Evolutionary conservation across 53 echinoderm and acorn worm genomes (phyloP).

Genomic region (Astropecten irregularis): DNA sequence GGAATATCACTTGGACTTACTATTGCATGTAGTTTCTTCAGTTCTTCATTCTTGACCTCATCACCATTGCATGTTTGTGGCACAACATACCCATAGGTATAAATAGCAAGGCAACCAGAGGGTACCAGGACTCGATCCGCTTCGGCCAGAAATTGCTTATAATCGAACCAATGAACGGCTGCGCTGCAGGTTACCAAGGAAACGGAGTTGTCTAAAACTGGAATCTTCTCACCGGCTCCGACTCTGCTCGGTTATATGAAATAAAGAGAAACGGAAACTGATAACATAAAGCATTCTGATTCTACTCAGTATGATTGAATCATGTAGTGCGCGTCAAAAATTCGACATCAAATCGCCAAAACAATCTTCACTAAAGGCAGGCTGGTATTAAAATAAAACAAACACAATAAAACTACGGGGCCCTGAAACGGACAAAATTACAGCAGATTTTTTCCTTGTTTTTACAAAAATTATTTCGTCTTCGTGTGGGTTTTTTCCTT

Average conservation of each 20-base stretch:
- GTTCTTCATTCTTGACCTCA: not conserved
- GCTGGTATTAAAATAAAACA: not conserved
- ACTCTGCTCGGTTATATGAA: not conserved
- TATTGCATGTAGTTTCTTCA: not conserved
- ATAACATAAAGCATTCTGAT: no score
- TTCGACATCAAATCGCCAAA: not conserved
- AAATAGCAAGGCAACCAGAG: slow-evolving; percentile 68
- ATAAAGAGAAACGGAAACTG: no score
- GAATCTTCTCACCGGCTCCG: slow-evolving; percentile 56
- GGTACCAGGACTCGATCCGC: slow-evolving; percentile 67
- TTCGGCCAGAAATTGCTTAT: slow-evolving; percentile 60
- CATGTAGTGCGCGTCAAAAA: no score
- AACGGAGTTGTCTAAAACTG: slow-evolving; percentile 38
- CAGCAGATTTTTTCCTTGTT: no score
- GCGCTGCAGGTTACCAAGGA: slow-evolving; percentile 73
- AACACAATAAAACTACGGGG: no score
- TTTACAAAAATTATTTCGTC: no score
- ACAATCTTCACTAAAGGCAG: not conserved
- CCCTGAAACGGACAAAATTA: no score
- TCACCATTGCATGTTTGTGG: slow-evolving; percentile 3
- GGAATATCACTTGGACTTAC: not conserved
- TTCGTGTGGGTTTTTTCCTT: no score
- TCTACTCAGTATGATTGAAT: no score
- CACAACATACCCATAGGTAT: slow-evolving; percentile 46
- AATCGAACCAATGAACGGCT: slow-evolving; percentile 80